Conservation (phyloP, 2,888 invertebrate species). For the Melinaea menophilus region DNA sequence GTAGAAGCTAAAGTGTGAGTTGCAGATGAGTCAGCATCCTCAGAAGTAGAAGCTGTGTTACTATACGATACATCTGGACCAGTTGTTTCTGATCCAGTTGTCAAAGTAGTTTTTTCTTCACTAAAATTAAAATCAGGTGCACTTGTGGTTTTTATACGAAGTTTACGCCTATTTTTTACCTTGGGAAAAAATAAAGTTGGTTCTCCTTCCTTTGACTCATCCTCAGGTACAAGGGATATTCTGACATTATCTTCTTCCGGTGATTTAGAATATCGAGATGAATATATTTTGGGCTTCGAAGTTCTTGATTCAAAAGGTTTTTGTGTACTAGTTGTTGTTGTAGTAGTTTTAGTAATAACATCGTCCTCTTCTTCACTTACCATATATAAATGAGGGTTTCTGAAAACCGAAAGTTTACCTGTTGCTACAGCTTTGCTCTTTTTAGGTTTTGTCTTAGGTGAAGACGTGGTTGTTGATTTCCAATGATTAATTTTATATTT, state of each 20-base stretch:
- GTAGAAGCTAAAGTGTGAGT: slow-evolving; percentile 21
- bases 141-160: slow-evolving; percentile 37
- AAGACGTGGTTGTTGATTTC: slow-evolving; percentile 31
- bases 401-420: slow-evolving; percentile 62
- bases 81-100: slow-evolving; percentile 12
- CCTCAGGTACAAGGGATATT: slow-evolving; percentile 58
- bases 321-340: slow-evolving; percentile 16
- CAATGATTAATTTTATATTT: slow-evolving; percentile 49
- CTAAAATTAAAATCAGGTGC: slow-evolving; percentile 22
- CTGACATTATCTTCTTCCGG: slow-evolving; percentile 43
- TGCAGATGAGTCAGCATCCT: slow-evolving; percentile 7
- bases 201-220: slow-evolving; percentile 48
- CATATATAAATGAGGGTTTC: slow-evolving; percentile 56
- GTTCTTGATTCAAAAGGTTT: slow-evolving; percentile 16
- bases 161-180: slow-evolving; percentile 47
- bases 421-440: slow-evolving; percentile 39
- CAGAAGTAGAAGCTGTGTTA: not conserved
- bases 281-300: slow-evolving; percentile 34
- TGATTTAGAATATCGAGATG: slow-evolving; percentile 39
- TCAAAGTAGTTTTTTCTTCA: slow-evolving; percentile 15
- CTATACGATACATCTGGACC: slow-evolving; percentile 4
- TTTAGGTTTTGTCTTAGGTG: slow-evolving; percentile 30
- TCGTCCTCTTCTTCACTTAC: slow-evolving; percentile 48
- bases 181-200: slow-evolving; percentile 64
- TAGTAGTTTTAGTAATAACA: slow-evolving; percentile 27